These are phyloP conservation scores for Poeciliopsis prolifica DNA, from an alignment of 2,113 vertebrate genomes.

Conservation along the genomic window DNA sequence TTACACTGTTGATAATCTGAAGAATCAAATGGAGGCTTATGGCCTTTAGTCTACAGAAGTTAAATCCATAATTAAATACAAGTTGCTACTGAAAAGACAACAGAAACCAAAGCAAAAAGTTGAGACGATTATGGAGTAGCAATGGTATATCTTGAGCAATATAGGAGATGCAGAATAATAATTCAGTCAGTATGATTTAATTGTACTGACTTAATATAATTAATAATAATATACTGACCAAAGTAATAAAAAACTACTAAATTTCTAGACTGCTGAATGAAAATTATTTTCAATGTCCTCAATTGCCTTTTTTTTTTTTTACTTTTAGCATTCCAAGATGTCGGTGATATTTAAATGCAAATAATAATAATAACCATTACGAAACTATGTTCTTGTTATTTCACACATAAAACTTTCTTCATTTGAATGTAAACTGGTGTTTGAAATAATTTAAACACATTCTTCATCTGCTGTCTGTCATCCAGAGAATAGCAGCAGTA, in stretches of 20 bases:
- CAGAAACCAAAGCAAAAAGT: not conserved
- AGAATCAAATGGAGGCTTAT: not conserved
- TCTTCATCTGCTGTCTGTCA: slow-evolving; percentile 15
- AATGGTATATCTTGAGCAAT: not conserved
- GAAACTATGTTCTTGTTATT: not conserved
- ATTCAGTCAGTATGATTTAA: too few relatives aligned
- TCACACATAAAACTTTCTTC: not conserved
- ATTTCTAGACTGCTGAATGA: not conserved
- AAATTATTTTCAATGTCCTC: not conserved
- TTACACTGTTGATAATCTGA: not conserved
- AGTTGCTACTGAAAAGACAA: too few relatives aligned
- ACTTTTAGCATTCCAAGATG: not conserved
- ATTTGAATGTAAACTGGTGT: not conserved
- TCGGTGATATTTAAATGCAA: too few relatives aligned
- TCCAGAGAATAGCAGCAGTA: slow-evolving; percentile 86
- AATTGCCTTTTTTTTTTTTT: too few relatives aligned
- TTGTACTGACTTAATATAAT: too few relatives aligned
- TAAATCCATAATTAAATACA: not conserved
- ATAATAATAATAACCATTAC: too few relatives aligned
- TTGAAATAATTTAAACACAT: not conserved
- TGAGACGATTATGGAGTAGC: not conserved
- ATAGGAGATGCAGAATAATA: too few relatives aligned
- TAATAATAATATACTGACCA: too few relatives aligned
- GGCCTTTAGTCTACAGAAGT: not conserved
- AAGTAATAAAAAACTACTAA: too few relatives aligned